Conservation (phyloP, 1,140 invertebrate genomes). For the Sycophila sp. region DNA sequence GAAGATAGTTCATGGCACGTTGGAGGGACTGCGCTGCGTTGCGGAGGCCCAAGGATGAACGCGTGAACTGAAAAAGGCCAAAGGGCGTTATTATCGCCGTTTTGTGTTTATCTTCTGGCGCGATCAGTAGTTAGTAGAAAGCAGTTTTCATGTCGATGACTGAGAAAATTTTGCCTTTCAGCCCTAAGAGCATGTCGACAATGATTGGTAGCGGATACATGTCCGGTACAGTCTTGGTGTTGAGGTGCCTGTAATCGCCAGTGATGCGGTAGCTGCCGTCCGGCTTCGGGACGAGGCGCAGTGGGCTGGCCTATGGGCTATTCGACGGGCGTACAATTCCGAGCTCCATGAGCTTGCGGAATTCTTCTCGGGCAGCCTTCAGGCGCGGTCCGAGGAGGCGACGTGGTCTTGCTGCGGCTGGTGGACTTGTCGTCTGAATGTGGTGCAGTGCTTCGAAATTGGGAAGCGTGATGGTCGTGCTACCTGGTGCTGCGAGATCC, state of each 20-base stretch:
- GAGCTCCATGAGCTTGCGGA: neutral
- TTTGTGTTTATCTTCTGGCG: neutral
- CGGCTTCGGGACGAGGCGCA: neutral
- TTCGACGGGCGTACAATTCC: neutral
- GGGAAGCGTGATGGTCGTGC: neutral
- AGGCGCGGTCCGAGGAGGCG: neutral
- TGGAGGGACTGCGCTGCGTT: neutral
- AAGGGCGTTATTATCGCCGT: neutral
- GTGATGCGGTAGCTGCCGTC: neutral
- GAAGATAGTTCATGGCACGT: neutral
- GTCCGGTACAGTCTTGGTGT: slow-evolving; percentile 5
- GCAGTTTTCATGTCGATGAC: neutral
- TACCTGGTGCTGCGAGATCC: neutral
- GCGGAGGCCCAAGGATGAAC: neutral
- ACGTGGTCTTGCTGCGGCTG: neutral
- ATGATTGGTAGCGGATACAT: neutral
- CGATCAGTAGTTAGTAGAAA: neutral
- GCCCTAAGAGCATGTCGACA: neutral
- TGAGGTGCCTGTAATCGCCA: too few relatives aligned
- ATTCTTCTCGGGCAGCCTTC: neutral
- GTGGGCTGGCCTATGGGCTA: neutral
- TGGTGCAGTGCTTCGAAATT: neutral
- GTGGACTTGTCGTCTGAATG: neutral
- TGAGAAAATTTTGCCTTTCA: neutral
- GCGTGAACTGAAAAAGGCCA: neutral